Evolutionary conservation across 2,888 invertebrate species (phyloP).

Genomic region (Meliscaeva auricollis): DNA sequence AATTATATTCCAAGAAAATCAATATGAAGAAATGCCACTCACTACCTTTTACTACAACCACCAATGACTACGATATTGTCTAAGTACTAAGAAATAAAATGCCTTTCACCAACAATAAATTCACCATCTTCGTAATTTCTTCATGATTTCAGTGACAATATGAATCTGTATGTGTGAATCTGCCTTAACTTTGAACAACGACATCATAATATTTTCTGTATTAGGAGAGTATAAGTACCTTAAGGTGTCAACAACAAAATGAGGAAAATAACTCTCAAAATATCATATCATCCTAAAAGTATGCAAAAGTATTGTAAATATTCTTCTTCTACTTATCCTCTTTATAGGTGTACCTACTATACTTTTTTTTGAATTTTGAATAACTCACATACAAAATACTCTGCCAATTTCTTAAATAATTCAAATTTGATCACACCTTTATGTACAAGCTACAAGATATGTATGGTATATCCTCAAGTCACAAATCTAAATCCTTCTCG

Average conservation of each 20-base stretch:
- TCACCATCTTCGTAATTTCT: too few species aligned
- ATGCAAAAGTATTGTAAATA: not conserved
- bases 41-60: too few species aligned
- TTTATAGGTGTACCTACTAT: too few species aligned
- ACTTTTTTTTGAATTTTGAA: not conserved
- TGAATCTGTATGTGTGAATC: too few species aligned
- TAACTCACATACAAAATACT: conserved; percentile 6
- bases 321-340: not conserved
- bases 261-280: not conserved
- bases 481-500: not conserved
- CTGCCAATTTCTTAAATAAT: conserved; percentile 10
- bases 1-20: too few species aligned
- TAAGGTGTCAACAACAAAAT: not conserved
- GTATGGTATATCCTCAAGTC: not conserved
- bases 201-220: not conserved
- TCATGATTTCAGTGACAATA: too few species aligned
- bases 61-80: too few species aligned
- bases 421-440: conserved; percentile 15
- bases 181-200: not conserved
- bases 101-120: too few species aligned
- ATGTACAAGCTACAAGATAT: not conserved
- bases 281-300: conserved; percentile 13
- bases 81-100: too few species aligned
- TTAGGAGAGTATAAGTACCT: not conserved
- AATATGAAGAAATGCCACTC: too few species aligned